Conservation (phyloP, 1,140 invertebrate genomes). For the Drosophila ohnishii region DNA sequence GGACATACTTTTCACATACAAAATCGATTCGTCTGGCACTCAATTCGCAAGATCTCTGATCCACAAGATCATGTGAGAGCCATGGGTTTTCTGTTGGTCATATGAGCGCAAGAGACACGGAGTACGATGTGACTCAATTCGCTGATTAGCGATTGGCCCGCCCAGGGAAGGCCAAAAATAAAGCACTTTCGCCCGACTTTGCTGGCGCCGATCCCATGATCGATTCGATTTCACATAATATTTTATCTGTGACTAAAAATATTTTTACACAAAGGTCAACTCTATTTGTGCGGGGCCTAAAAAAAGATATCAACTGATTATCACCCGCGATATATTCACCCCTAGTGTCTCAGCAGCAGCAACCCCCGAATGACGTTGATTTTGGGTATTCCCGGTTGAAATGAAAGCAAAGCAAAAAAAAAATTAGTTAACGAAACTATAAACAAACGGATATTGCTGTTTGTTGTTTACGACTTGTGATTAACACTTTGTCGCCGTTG, state of each 20-base stretch:
- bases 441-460: conserved; percentile 61
- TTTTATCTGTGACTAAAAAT: conserved; percentile 42
- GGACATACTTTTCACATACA: not conserved
- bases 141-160: conserved; percentile 22
- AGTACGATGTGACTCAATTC: conserved; percentile 23
- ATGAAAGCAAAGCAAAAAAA: conserved; percentile 9
- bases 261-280: conserved; percentile 54
- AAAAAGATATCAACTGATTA: conserved; percentile 54
- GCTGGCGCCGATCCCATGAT: conserved; percentile 35
- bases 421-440: conserved; percentile 61
- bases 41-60: conserved; percentile 9
- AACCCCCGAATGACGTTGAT: conserved; percentile 32
- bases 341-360: no score
- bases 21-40: conserved; percentile 12
- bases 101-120: conserved; percentile 16
- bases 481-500: conserved; percentile 54
- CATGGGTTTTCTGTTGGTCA: conserved; percentile 11
- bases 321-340: conserved; percentile 2
- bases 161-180: conserved; percentile 29
- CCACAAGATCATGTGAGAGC: conserved; percentile 25
- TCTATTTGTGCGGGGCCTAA: conserved; percentile 45
- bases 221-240: conserved; percentile 55
- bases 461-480: conserved; percentile 66
- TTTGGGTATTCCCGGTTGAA: conserved; percentile 30
- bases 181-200: conserved; percentile 25